Percentiles rank a stretch among this genome's conserved stretches.
Evolutionary conservation across 1,140 invertebrate species (phyloP).

Genomic region (Musca vetustissima): DNA sequence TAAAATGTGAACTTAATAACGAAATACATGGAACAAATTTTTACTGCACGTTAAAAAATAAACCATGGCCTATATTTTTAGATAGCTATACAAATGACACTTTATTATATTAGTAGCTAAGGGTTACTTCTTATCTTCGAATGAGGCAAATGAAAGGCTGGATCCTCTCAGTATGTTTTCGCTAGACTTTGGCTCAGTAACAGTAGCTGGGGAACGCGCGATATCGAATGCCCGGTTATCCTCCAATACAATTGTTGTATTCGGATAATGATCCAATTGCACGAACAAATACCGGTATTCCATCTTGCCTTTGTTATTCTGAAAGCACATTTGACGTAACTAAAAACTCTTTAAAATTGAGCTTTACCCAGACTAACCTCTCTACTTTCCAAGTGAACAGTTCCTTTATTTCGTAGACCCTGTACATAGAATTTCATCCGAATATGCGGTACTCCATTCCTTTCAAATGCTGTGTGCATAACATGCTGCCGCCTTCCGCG

Average conservation of each 20-base stretch:
- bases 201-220: not conserved
- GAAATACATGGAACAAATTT: no score
- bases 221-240: constrained; percentile 64
- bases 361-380: constrained; percentile 62
- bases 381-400: constrained; percentile 82
- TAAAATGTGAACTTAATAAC: no score
- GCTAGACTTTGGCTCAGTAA: not conserved
- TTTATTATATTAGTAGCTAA: no score
- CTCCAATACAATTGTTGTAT: constrained; percentile 72
- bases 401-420: constrained; percentile 75
- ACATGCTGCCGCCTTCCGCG: constrained; percentile 72
- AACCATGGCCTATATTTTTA: no score
- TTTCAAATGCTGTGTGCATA: constrained; percentile 73
- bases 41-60: no score
- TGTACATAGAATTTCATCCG: constrained; percentile 89
- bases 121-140: constrained; percentile 5
- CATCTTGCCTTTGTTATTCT: constrained; percentile 76
- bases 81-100: no score
- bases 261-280: constrained; percentile 75
- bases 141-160: constrained; percentile 11
- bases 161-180: not conserved
- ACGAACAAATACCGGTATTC: constrained; percentile 83
- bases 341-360: not conserved
- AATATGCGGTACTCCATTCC: constrained; percentile 75
- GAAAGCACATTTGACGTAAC: no score